These are phyloP conservation scores for Lycaena phlaeas DNA, from an alignment of 2,888 invertebrate genomes.

Conservation along the genomic window DNA sequence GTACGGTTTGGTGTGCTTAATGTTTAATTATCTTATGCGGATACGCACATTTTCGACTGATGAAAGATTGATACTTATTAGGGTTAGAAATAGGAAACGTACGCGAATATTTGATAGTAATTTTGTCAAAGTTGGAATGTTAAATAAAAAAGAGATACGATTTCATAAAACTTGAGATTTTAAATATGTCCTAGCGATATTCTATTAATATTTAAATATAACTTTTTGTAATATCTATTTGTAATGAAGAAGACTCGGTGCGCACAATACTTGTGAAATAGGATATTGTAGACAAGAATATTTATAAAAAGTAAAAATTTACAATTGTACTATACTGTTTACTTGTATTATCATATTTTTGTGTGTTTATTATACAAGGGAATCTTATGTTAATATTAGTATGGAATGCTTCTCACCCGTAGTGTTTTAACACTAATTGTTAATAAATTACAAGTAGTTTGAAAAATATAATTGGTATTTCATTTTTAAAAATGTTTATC, in stretches of 20 bases:
- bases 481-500: too few species aligned
- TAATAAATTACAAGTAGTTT: too few species aligned
- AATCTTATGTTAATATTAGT: background rate
- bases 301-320: constrained; percentile 37
- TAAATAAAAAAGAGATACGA: background rate
- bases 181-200: constrained; percentile 7
- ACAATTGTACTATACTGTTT: constrained; percentile 25
- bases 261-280: constrained; percentile 69
- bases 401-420: background rate
- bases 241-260: constrained; percentile 52
- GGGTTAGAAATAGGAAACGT: constrained; percentile 8
- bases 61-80: constrained; percentile 31
- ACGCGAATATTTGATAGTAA: background rate
- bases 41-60: constrained; percentile 33
- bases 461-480: too few species aligned
- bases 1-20: constrained; percentile 16
- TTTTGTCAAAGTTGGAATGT: background rate
- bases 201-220: constrained; percentile 19
- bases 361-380: background rate
- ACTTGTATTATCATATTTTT: constrained; percentile 11
- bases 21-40: constrained; percentile 18
- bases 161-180: constrained; percentile 3
- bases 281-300: constrained; percentile 40
- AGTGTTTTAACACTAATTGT: background rate
- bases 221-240: constrained; percentile 42